Base-by-base conservation (phyloP, 2,888 invertebrate species). In the Parnassius glacialis region DNA sequence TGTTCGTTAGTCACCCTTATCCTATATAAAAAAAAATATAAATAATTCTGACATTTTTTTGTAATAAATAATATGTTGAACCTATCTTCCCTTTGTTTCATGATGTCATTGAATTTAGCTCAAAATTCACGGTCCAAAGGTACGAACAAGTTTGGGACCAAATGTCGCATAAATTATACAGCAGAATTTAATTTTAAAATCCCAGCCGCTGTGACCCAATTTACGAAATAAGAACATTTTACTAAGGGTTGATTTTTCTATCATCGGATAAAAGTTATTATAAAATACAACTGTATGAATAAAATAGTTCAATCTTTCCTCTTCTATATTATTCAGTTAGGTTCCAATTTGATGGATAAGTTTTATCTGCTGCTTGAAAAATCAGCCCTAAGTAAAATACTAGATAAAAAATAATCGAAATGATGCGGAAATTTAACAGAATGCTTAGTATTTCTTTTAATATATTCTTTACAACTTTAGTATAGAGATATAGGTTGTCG, bases 401-500 rank as follows among this genome's bases (percentile, higher is more conserved):
- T 52, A 53, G 44, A 62, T 41, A 48, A 43, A 52, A 53, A 48
- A 51, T 44, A 51, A 44, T 58, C 42, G 51, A 43, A 62, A 54
- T 45, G n/a, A 52, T 45, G 45, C 20, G 25, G 55, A 55, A 59
- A 59, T 55, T 52, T n/a, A 58, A 55, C 52, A 45, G 59, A 62
- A 58, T 54, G 48, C 62, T 43, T 50, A 34, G 62, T 57, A 57
- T 58, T 16, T 51, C 53, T 55, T 61, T 58, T 58, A 58, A 62
- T 58, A 58, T n/a, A 59, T 20, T 54, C 12, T 54, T 62, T 59
- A 59, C 51, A 55, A 44, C 45, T 62, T 62, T 55, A 58, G 65
- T 68, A 65, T 70, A 66, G 67, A 71, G 67, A 68, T 67, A 68
- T 74, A 68, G 70, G 70, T 68, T 68, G 67, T 66, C 68, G 68